These are phyloP conservation scores for Drosophila rufa DNA, from an alignment of 1,140 invertebrate genomes.

Conservation along the genomic window DNA sequence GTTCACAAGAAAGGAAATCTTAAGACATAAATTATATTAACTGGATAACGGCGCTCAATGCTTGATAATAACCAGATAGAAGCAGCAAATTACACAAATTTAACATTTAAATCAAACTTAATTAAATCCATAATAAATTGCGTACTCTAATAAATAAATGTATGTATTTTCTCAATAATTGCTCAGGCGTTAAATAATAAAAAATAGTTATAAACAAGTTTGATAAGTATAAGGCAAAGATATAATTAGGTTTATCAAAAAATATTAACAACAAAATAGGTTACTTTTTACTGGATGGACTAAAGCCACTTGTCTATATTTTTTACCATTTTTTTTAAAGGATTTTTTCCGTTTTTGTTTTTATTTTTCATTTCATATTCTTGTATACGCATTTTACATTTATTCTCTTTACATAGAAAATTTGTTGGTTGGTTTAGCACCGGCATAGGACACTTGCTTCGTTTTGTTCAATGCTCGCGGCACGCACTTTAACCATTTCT, in stretches of 20 bases:
- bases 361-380: constrained; percentile 35
- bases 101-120: constrained; percentile 81
- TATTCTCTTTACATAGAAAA: constrained; percentile 61
- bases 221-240: constrained; percentile 63
- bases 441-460: constrained; percentile 84
- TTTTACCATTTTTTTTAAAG: constrained; percentile 55
- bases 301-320: constrained; percentile 63
- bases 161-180: constrained; percentile 72
- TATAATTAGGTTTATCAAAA: constrained; percentile 74
- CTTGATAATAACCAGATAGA: constrained; percentile 67
- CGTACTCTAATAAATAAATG: constrained; percentile 79
- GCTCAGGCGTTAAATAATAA: constrained; percentile 70
- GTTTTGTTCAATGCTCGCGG: constrained; percentile 65
- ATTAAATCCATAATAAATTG: constrained; percentile 72
- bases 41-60: constrained; percentile 51
- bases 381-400: constrained; percentile 62
- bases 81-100: constrained; percentile 80
- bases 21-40: constrained; percentile 69
- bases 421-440: constrained; percentile 78
- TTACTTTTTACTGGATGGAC: constrained; percentile 74
- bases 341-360: constrained; percentile 37
- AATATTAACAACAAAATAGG: constrained; percentile 73
- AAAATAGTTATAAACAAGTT: constrained; percentile 55
- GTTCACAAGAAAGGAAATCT: constrained; percentile 84
- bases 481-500: constrained; percentile 21